Base-by-base conservation (phyloP, 2,888 invertebrate genomes). In the Brenthis hecate region DNA sequence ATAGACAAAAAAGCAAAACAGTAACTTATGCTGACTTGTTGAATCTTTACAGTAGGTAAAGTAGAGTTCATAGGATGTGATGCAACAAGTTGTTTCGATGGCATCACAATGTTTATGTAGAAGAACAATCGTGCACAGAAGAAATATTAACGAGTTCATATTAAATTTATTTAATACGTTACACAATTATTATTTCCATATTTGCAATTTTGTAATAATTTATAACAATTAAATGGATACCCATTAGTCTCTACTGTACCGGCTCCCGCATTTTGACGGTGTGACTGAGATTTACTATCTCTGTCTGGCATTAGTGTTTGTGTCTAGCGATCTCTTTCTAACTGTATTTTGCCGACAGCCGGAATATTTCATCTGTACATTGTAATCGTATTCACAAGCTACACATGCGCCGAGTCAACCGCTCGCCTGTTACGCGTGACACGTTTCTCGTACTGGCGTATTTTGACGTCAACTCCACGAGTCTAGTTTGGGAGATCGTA, bases 371-470 rank as follows among this genome's bases (percentile, higher is more conserved):
- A 50, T 43, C 23, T 28, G 48, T 48, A 60, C 72, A 69, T 65
- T 56, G 66, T 65, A 60, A 70, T 68, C 66, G 69, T 70, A 71
- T 70, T 74, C 72, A 68, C 58, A 71, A 71, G 72, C 65, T 57
- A 73, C 87, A 88, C 87, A 89, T 87, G 87, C 88, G 89, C 86
- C 72, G 79, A 81, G 79, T 78, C 82, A 81, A 81, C 78, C 76
- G 80, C 69, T 79, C 80, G 81, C 78, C 74, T 75, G 75, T 74
- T 77, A 78, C 80, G 84, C 77, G 80, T 81, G 63, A 68, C 58
- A 75, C 75, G 70, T 71, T 73, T 75, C 54, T 51, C 66, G 66
- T 51, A 70, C 54, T 68, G 32, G 62, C 70, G 71, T 74, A 74
- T 68, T 73, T 76, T 82, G 82, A 84, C 85, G 84, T 85, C 85